These are phyloP conservation scores for Drosophila rubida DNA, from an alignment of 2,888 invertebrate genomes.

Conservation along the genomic window DNA sequence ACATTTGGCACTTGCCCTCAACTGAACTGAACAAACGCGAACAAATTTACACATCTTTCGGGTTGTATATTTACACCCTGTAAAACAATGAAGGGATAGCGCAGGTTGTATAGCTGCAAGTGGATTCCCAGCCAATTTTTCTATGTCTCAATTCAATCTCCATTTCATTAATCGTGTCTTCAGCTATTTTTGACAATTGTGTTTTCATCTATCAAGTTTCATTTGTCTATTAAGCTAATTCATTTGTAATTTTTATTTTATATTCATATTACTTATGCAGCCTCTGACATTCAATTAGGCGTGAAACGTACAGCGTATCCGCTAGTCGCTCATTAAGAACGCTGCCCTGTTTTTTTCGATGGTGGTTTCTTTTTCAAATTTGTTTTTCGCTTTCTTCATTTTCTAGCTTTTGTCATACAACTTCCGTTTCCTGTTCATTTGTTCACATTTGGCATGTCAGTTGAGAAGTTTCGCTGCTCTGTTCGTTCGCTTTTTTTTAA, in stretches of 20 bases:
- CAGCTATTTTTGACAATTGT: too few species aligned
- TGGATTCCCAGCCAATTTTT: too few species aligned
- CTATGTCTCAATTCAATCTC: too few species aligned
- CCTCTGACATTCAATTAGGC: too few species aligned
- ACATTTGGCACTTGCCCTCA: conserved; percentile 76
- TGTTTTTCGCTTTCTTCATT: conserved; percentile 34
- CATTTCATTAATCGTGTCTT: too few species aligned
- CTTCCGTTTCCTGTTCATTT: conserved; percentile 81
- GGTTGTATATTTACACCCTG: conserved; percentile 31
- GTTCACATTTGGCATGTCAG: conserved; percentile 73
- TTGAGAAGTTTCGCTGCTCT: conserved; percentile 36
- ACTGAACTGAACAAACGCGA: conserved; percentile 39
- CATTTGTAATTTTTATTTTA: too few species aligned
- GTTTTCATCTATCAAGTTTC: too few species aligned
- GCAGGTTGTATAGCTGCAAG: not conserved
- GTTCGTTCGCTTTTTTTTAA: conserved; percentile 50
- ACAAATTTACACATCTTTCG: conserved; percentile 76
- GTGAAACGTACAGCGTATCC: conserved; percentile 4
- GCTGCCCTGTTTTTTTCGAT: conserved; percentile 6
- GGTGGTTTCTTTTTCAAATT: conserved; percentile 20
- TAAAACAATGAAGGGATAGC: not conserved
- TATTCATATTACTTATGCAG: too few species aligned
- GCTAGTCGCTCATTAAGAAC: not conserved
- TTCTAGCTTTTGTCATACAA: conserved; percentile 61
- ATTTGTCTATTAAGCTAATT: too few species aligned